Evolutionary conservation across 2,888 invertebrate genomes (phyloP).

Genomic region (Aphidius colemani): DNA sequence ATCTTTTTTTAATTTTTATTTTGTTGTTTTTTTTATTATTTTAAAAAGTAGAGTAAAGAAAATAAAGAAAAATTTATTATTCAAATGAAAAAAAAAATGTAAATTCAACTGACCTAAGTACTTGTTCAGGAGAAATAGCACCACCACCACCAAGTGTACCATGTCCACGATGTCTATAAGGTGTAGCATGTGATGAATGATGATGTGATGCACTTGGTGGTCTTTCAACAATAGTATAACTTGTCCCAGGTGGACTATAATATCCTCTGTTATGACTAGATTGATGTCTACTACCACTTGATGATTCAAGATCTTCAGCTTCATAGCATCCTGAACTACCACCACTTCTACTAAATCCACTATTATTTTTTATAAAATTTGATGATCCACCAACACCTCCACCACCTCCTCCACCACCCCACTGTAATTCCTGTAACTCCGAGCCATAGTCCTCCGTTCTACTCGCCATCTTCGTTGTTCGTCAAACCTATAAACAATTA

Average conservation of each 20-base stretch:
- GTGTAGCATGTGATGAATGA: slow-evolving; percentile 66
- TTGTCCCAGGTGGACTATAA: slow-evolving; percentile 87
- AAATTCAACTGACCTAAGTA: slow-evolving; percentile 61
- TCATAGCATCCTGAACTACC: slow-evolving; percentile 52
- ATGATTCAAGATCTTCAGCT: slow-evolving; percentile 56
- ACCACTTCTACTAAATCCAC: slow-evolving; percentile 46
- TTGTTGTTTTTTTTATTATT: too few relatives aligned
- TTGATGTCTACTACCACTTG: slow-evolving; percentile 48
- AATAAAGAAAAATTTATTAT: slow-evolving; percentile 1
- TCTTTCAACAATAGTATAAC: slow-evolving; percentile 85
- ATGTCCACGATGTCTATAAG: slow-evolving; percentile 53
- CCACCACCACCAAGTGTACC: slow-evolving; percentile 56
- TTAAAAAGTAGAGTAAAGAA: neutral
- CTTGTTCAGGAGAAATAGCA: slow-evolving; percentile 82
- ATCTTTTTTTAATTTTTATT: too few relatives aligned
- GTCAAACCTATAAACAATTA: slow-evolving; percentile 36
- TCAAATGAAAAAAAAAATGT: slow-evolving; percentile 11
- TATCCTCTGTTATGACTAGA: slow-evolving; percentile 70
- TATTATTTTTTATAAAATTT: slow-evolving; percentile 61
- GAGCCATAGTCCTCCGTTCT: slow-evolving; percentile 58
- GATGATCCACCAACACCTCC: slow-evolving; percentile 30
- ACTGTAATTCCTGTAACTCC: slow-evolving; percentile 58
- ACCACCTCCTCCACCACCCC: slow-evolving; percentile 48
- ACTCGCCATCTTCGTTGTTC: slow-evolving; percentile 51
- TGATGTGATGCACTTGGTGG: slow-evolving; percentile 75